Conservation (phyloP, 2,113 vertebrate genomes). For the Trematocara unimaculatum region DNA sequence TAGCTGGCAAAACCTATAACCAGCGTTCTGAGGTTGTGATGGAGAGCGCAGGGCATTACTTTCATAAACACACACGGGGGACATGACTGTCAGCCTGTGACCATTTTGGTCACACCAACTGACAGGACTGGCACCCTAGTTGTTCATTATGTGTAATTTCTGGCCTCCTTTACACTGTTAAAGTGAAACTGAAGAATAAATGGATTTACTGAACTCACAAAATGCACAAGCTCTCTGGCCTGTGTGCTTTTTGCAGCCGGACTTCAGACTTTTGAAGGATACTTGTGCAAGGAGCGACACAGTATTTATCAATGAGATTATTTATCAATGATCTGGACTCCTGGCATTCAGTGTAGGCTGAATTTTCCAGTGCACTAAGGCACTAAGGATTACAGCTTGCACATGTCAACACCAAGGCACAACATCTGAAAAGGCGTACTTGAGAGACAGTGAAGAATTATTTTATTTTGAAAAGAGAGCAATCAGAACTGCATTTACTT, state of each 20-base stretch:
- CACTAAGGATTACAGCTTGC: not conserved
- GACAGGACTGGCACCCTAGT: conserved; percentile 67
- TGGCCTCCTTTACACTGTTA: conserved; percentile 68
- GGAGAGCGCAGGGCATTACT: conserved; percentile 59
- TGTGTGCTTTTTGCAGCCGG: conserved; percentile 7
- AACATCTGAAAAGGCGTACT: not conserved
- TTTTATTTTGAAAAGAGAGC: not conserved
- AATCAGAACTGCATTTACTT: not conserved
- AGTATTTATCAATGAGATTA: not conserved
- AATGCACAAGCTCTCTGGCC: conserved; percentile 12
- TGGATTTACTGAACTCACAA: conserved; percentile 62
- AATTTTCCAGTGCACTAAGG: not conserved
- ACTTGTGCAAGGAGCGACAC: not conserved
- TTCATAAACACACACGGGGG: conserved; percentile 66
- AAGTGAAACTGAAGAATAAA: conserved; percentile 68
- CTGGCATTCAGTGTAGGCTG: not conserved
- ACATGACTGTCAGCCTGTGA: conserved; percentile 67
- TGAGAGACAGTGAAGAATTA: not conserved
- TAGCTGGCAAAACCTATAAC: conserved; percentile 55
- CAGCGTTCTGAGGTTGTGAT: conserved; percentile 69
- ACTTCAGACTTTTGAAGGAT: conserved; percentile 17
- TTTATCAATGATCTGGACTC: not conserved
- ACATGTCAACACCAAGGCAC: not conserved
- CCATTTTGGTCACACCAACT: conserved; percentile 70
- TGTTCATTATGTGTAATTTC: conserved; percentile 74